Evolutionary conservation across 2,888 invertebrate genomes (phyloP).

Genomic region (Lordiphosa fenestrarum): DNA sequence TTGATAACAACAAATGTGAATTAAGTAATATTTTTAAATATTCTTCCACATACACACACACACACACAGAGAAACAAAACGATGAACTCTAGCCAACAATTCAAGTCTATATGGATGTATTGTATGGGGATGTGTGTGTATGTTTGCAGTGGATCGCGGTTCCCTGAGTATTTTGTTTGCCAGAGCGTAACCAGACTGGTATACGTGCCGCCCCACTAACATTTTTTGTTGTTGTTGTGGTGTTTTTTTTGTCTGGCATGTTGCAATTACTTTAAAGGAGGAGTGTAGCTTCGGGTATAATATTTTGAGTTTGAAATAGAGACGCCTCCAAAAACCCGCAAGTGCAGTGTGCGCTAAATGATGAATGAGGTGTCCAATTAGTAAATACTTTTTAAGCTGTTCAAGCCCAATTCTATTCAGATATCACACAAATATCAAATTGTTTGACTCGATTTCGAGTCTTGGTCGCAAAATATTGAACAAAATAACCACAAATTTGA

Average conservation of each 20-base stretch:
- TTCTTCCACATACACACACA: no score
- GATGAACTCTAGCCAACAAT: conserved; percentile 32
- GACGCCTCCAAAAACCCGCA: conserved; percentile 29
- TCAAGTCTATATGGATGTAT: conserved; percentile 19
- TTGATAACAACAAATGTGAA: conserved; percentile 19
- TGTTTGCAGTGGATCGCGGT: conserved; percentile 23
- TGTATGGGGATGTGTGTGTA: conserved; percentile 7
- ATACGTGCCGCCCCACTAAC: conserved; percentile 52
- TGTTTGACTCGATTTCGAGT: no score
- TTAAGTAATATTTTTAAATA: conserved; percentile 30
- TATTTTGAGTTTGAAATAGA: conserved; percentile 10
- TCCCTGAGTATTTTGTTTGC: conserved; percentile 55
- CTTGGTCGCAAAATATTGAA: no score
- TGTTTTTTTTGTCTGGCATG: conserved; percentile 45
- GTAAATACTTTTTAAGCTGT: conserved; percentile 7
- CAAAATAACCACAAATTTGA: no score
- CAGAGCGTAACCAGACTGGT: conserved; percentile 67
- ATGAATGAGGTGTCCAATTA: conserved; percentile 39
- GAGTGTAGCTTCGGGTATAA: conserved; percentile 2
- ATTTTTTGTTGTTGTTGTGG: conserved; percentile 13
- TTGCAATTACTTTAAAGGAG: conserved; percentile 31
- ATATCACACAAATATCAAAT: no score
- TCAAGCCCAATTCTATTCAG: no score
- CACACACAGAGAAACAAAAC: conserved; percentile 13
- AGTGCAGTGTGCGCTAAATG: conserved; percentile 31